Evolutionary conservation across 2,113 vertebrate species (phyloP), one percentile per base, ranked within the genome.

Genomic region (Notarius quadriscutis): DNA sequence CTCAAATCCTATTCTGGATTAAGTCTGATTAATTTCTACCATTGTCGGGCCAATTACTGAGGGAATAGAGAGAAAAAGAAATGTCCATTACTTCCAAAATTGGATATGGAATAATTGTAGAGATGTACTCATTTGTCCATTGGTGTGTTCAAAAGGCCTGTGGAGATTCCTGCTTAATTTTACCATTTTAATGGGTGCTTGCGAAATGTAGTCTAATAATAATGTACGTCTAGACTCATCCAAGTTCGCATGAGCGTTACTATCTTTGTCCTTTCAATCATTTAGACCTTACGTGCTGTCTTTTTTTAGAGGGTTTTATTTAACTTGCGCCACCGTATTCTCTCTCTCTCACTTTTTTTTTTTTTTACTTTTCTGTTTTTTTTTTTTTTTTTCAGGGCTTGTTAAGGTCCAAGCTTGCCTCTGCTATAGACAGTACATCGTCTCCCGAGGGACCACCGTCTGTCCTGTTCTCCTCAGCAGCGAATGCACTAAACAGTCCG

Each of bases 361-460:
- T 63, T n/a, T 20, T 4, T 87, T 15, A 62, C 30, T 62, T 8
- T 77, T 41, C 11, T 2, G 25, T 7, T 63, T 34, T 50, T 17
- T 74, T 18, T 34, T 27, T 65, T 87, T 85, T 63, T 65, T 85
- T 91, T 81, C 93, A 99, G 98, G 95, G 93, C 7, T 94, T 96
- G 90, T 92, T 99, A 93, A 95, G 95, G 90, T 93, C 94, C 60
- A 95, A 94, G 88, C 93, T 99, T 55, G 93, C 89, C 67, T 91
- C 89, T 82, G 88, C 92, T 69, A 87, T 87, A 86, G 88, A 91
- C 89, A 87, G 89, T 83, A 90, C 80, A 83, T 62, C 83, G 58
- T 75, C 89, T 82, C 89, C 88, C 0, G 90, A 81, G 74, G 90
- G 89, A 88, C 57, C 1, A 2, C 62, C 63, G 15, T 62, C 81